Conservation (phyloP, 2,113 vertebrate species). For the Campylomormyrus tamandua region DNA sequence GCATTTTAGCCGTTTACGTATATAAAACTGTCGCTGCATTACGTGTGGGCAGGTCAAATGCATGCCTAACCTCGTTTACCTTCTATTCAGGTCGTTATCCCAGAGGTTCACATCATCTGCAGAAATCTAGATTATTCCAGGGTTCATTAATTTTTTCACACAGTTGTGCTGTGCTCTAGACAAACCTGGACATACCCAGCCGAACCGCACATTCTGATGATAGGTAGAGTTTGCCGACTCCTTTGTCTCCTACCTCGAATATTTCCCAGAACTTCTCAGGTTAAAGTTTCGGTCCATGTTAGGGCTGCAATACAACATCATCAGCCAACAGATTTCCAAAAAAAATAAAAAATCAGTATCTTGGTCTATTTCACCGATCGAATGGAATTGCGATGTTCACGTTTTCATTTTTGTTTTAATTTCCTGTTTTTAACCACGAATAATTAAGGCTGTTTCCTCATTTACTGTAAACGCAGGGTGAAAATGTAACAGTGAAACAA, state of each 20-base stretch:
- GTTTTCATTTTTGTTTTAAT: not conserved
- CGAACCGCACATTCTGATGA: not conserved
- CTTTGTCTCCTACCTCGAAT: conserved; percentile 9
- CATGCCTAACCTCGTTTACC: not conserved
- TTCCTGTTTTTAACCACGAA: not conserved
- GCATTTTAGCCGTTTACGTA: not conserved
- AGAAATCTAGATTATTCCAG: not conserved
- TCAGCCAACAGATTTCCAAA: not conserved
- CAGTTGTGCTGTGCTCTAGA: not conserved
- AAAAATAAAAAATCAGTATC: not conserved
- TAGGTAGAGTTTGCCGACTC: not conserved
- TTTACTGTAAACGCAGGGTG: not conserved
- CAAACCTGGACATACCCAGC: not conserved
- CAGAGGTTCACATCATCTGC: not conserved
- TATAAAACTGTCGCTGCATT: not conserved
- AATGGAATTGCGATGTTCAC: not conserved
- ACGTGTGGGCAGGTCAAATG: not conserved
- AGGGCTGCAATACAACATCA: not conserved
- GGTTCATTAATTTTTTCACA: not conserved
- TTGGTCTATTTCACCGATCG: not conserved
- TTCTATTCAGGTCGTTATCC: not conserved
- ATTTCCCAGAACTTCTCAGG: conserved; percentile 11
- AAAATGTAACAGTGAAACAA: not conserved
- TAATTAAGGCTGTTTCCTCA: not conserved
- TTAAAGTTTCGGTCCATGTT: not conserved